These are phyloP conservation scores for Myrmecophaga tridactyla DNA, from an alignment of 2,113 vertebrate species.

Conservation along the genomic window DNA sequence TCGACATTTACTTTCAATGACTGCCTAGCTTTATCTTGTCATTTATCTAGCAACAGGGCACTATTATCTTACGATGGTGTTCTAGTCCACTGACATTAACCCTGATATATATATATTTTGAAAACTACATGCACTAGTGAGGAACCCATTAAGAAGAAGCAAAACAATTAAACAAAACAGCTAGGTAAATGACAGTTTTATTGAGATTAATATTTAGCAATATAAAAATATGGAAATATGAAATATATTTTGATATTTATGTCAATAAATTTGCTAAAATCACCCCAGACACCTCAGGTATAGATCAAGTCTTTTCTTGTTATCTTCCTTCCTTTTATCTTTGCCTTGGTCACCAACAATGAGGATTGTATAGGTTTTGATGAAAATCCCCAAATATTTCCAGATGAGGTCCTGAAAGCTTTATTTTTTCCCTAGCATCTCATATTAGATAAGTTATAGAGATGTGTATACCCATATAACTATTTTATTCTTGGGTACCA, in stretches of 20 bases:
- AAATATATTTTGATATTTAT: background rate
- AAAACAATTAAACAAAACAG: background rate
- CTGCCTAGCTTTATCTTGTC: slow-evolving; percentile 52
- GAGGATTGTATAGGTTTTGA: background rate
- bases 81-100: slow-evolving; percentile 33
- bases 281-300: background rate
- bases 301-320: background rate
- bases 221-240: background rate
- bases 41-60: slow-evolving; percentile 48
- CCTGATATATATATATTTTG: slow-evolving; percentile 32
- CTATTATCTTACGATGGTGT: slow-evolving; percentile 33
- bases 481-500: background rate
- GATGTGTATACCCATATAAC: background rate
- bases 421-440: background rate
- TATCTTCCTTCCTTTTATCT: background rate
- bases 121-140: slow-evolving; percentile 52
- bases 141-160: background rate
- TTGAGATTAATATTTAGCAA: slow-evolving; percentile 37
- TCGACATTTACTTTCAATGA: slow-evolving; percentile 60
- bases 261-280: background rate
- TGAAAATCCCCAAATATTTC: background rate
- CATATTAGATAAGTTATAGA: background rate
- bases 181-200: slow-evolving; percentile 23
- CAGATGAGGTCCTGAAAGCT: background rate
- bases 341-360: background rate